These are phyloP conservation scores for Xyrauchen texanus DNA, from an alignment of 2,113 vertebrate species.

Conservation along the genomic window DNA sequence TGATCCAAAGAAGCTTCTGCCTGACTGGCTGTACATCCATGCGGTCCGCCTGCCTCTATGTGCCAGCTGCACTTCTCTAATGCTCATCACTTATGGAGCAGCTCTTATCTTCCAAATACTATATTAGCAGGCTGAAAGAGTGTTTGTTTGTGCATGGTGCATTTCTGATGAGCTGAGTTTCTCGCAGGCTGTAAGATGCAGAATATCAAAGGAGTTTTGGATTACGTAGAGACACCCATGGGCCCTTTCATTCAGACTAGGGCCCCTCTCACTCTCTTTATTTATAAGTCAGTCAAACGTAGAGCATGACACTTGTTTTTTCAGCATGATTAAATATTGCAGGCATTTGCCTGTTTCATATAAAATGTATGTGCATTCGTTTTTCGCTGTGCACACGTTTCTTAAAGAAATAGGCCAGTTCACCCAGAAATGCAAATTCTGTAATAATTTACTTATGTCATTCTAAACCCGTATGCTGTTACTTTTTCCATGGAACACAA, in stretches of 20 bases:
- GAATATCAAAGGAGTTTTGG: slow-evolving; percentile 18
- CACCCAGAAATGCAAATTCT: no score
- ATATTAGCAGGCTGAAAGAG: slow-evolving; percentile 36
- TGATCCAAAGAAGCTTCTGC: slow-evolving; percentile 26
- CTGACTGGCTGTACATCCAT: slow-evolving; percentile 16
- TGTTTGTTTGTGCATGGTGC: slow-evolving; percentile 21
- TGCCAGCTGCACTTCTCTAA: slow-evolving; percentile 37
- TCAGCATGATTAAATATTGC: slow-evolving; percentile 1
- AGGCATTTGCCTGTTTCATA: no score
- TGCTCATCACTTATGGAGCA: slow-evolving; percentile 30
- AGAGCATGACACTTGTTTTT: neutral
- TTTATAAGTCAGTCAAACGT: slow-evolving; percentile 17
- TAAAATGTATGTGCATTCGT: no score
- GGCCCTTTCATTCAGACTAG: neutral
- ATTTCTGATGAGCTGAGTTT: slow-evolving; percentile 23
- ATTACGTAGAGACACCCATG: slow-evolving; percentile 29
- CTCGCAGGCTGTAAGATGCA: neutral
- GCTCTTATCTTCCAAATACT: slow-evolving; percentile 39
- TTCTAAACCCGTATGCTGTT: no score
- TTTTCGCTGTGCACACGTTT: no score
- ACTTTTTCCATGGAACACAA: no score
- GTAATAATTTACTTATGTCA: no score
- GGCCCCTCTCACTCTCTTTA: neutral
- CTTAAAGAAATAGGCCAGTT: no score
- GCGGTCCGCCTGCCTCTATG: neutral